These are phyloP conservation scores for Diploptera punctata DNA, from an alignment of 2,888 invertebrate genomes.

Conservation along the genomic window DNA sequence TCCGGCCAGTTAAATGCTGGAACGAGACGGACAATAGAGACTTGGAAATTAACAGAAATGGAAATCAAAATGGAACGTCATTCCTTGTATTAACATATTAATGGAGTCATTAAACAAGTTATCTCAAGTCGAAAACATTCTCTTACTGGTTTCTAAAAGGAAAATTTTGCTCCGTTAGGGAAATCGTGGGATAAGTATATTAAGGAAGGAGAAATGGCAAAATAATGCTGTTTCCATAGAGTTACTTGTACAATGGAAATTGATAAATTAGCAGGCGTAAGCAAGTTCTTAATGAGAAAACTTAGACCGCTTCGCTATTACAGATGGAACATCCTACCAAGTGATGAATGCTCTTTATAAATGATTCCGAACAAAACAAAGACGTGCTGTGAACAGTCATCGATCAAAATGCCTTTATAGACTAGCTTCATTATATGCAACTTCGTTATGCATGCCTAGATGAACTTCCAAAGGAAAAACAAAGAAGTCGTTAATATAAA, in stretches of 20 bases:
- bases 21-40: not conserved
- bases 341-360: not conserved
- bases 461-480: too few relatives aligned
- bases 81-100: conserved; percentile 29
- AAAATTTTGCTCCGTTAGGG: not conserved
- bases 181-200: conserved; percentile 16
- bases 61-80: conserved; percentile 11
- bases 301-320: conserved; percentile 7
- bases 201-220: conserved; percentile 23
- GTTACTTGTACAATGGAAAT: conserved; percentile 1
- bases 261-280: conserved; percentile 13
- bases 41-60: not conserved
- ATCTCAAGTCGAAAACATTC: not conserved
- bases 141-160: too few relatives aligned
- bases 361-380: too few relatives aligned
- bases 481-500: too few relatives aligned
- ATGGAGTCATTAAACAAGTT: conserved; percentile 12
- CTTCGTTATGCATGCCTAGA: too few relatives aligned
- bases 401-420: too few relatives aligned
- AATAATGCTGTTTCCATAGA: conserved; percentile 17
- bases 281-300: conserved; percentile 25
- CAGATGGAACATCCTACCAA: not conserved
- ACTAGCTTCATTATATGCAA: too few relatives aligned
- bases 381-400: too few relatives aligned
- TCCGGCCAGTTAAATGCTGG: conserved; percentile 25